Conservation (phyloP, 2,888 invertebrate genomes). For the Hypena proboscidalis region DNA sequence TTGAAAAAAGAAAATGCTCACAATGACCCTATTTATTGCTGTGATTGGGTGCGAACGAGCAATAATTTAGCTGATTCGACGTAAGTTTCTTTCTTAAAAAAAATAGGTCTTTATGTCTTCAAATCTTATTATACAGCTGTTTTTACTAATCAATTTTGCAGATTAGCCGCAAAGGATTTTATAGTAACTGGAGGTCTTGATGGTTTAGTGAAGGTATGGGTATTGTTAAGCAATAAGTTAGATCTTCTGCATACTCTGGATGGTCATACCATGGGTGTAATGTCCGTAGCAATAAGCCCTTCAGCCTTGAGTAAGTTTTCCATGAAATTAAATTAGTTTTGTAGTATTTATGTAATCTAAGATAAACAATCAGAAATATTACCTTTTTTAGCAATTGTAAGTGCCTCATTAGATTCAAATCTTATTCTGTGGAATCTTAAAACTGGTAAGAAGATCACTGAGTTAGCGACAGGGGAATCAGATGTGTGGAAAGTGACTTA, state of each 20-base stretch:
- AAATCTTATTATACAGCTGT: too few species aligned
- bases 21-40: constrained; percentile 96
- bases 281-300: constrained; percentile 95
- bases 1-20: constrained; percentile 94
- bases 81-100: constrained; percentile 74
- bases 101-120: too few species aligned
- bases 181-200: constrained; percentile 97
- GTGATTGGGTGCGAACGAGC: constrained; percentile 93
- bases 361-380: too few species aligned
- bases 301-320: constrained; percentile 92
- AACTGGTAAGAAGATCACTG: constrained; percentile 92
- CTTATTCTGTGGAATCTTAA: constrained; percentile 96
- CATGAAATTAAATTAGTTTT: neutral
- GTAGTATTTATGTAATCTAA: too few species aligned
- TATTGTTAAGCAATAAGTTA: constrained; percentile 87
- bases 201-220: constrained; percentile 96
- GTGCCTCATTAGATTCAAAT: constrained; percentile 96
- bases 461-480: constrained; percentile 93
- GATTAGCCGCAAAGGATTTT: constrained; percentile 86
- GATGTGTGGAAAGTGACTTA: constrained; percentile 98
- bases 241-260: constrained; percentile 91
- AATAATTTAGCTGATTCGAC: constrained; percentile 65
- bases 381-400: constrained; percentile 93
- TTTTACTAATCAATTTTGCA: constrained; percentile 66
- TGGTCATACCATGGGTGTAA: constrained; percentile 96